Base-by-base conservation (phyloP, 2,888 invertebrate species). In the Eilema depressum region DNA sequence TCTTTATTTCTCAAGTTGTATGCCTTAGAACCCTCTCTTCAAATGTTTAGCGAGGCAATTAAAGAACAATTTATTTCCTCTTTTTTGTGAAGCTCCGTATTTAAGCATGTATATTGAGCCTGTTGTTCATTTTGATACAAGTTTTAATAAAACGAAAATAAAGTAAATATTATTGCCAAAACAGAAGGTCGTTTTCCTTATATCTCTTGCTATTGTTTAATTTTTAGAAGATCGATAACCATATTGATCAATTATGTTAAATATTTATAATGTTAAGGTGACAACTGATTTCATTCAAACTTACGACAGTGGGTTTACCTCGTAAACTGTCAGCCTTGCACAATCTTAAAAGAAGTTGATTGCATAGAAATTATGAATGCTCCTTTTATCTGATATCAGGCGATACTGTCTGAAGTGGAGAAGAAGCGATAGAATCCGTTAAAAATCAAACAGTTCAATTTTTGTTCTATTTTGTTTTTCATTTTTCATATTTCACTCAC, bases 31-130 rank as follows among this genome's bases (percentile, higher is more conserved):
- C 68, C 61, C 69, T 60, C 72, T 73, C 60, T 72, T 65, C 23
- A 75, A 75, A 73, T 78, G 71, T 75, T 84, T 71, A 76, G 73
- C 73, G 68, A 71, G 56, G 69, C 75, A 82, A 80, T 84, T 81
- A 78, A 77, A 82, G 73, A 69, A 73, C 78, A 76, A 79, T 81
- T 79, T 80, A 77, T 82, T 79, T 73, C 53, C 63, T 62, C 66
- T 65, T 69, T 59, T 66, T 61, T 71, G 77, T 69, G 37, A 77
- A 74, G 66, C 62, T 47, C 62, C 61, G 63, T 14, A 41, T 37
- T 67, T 57, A 10, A 7, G 11, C 11, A 61, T 28, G 62, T 61
- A 56, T 69, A 63, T 68, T 61, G 62, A 17, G 37, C 11, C n/a
- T 69, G 60, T 37, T 68, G 57, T 3, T 33, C 63, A 41, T 71